Percentiles rank a stretch among this genome's conserved stretches.
phyloP scores from a whole-genome alignment of 2,113 vertebrate genomes.

The Terrapene triunguis region DNA sequence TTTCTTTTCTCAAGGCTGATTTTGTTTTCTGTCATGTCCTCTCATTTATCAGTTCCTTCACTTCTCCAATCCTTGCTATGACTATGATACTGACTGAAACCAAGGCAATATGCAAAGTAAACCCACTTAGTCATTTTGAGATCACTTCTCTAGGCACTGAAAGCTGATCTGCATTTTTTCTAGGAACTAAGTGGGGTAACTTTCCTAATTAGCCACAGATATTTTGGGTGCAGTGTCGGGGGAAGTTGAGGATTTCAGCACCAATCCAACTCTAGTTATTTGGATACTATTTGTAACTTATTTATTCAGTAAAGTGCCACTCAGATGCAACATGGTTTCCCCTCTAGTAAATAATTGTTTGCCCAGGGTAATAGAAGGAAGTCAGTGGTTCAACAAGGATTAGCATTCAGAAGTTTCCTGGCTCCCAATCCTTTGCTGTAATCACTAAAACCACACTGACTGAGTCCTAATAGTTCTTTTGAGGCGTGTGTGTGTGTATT shows the following conservation, averaged over 20 bases:
- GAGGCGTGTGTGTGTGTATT: fast-evolving
- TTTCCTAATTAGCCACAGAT: background rate
- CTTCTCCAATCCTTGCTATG: background rate
- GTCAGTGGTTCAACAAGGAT: background rate
- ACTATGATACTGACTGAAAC: background rate
- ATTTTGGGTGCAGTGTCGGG: background rate
- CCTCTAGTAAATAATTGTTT: background rate
- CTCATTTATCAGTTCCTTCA: no score
- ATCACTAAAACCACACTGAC: background rate
- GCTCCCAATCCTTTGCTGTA: background rate
- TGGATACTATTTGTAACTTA: background rate
- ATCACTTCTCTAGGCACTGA: background rate
- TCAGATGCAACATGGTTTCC: background rate
- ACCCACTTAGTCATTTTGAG: background rate
- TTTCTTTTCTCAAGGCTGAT: background rate
- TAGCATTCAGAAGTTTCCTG: background rate
- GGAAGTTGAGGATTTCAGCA: background rate
- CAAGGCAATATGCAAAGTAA: background rate
- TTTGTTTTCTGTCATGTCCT: background rate
- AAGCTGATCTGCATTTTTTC: background rate
- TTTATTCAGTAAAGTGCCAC: background rate
- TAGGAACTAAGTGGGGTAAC: background rate
- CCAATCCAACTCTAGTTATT: background rate
- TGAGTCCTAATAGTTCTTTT: background rate
- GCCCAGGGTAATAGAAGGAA: background rate